Evolutionary conservation across 2,888 invertebrate genomes (phyloP).

Genomic region (Stenichneumon culpator): DNA sequence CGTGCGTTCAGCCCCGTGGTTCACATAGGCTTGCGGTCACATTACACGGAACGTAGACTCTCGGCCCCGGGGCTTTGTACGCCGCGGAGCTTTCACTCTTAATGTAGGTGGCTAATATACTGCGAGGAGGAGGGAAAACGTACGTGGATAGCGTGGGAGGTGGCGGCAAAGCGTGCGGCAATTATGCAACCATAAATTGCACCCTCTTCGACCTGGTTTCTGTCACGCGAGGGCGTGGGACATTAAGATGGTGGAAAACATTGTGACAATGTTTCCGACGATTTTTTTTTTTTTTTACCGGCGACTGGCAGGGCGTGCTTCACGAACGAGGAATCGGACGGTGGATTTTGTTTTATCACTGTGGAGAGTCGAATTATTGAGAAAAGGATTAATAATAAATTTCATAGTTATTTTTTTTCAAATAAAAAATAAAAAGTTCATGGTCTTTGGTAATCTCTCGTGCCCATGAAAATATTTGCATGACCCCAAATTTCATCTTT

Average conservation of each 20-base stretch:
- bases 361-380: too few relatives aligned
- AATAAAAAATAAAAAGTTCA: too few relatives aligned
- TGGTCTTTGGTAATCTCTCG: too few relatives aligned
- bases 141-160: constrained; percentile 9
- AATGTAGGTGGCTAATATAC: constrained; percentile 42
- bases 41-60: constrained; percentile 56
- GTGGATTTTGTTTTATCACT: too few relatives aligned
- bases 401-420: too few relatives aligned
- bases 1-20: constrained; percentile 48
- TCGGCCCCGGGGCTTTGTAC: constrained; percentile 49
- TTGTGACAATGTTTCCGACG: not conserved
- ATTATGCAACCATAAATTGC: constrained; percentile 67
- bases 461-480: too few relatives aligned
- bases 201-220: constrained; percentile 48
- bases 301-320: too few relatives aligned
- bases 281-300: too few relatives aligned
- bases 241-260: not conserved
- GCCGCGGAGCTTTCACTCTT: constrained; percentile 33
- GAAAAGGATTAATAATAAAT: too few relatives aligned
- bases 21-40: constrained; percentile 64
- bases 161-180: constrained; percentile 49
- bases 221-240: not conserved
- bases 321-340: too few relatives aligned
- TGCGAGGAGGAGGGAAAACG: not conserved
- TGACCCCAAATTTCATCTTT: too few relatives aligned